phyloP scores from a whole-genome alignment of 2,888 invertebrate genomes.

The Scaptodrosophila latifasciaeformis region DNA sequence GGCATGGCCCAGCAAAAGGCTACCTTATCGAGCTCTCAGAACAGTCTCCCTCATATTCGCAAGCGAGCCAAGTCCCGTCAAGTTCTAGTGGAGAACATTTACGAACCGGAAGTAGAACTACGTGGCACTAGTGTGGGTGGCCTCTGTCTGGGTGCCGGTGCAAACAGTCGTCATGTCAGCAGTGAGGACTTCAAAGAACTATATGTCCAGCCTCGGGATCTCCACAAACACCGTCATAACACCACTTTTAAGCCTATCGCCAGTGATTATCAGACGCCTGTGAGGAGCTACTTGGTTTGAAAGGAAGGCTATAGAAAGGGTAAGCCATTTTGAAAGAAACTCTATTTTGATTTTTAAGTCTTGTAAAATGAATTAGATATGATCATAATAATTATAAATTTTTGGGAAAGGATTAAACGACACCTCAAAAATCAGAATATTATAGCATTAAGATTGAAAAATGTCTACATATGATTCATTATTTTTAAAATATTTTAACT shows the following conservation, averaged over 20 bases:
- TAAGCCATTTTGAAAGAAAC: neutral
- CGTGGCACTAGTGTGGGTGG: constrained; percentile 28
- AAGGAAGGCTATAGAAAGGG: neutral
- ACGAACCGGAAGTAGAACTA: constrained; percentile 68
- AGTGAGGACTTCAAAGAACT: constrained; percentile 69
- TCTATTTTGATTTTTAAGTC: constrained; percentile 2
- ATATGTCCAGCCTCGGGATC: constrained; percentile 71
- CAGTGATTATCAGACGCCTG: constrained; percentile 69
- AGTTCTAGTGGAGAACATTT: constrained; percentile 70
- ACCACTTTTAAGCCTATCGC: constrained; percentile 71
- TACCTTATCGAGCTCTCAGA: constrained; percentile 20
- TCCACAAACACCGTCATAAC: constrained; percentile 70
- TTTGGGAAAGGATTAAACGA: too few species aligned
- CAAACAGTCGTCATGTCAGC: constrained; percentile 43
- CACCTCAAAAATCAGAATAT: too few species aligned
- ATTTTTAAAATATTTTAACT: too few species aligned
- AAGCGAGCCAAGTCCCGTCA: constrained; percentile 56
- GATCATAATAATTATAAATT: too few species aligned
- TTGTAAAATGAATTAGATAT: too few species aligned
- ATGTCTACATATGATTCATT: too few species aligned
- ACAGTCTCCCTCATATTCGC: constrained; percentile 41
- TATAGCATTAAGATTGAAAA: too few species aligned
- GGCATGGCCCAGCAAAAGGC: constrained; percentile 74
- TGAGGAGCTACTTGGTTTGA: constrained; percentile 71
- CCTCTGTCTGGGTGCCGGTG: constrained; percentile 33